Evolutionary conservation across 2,888 invertebrate genomes (phyloP), one percentile per base, ranked within the genome.

Genomic region (Phlogophora meticulosa): DNA sequence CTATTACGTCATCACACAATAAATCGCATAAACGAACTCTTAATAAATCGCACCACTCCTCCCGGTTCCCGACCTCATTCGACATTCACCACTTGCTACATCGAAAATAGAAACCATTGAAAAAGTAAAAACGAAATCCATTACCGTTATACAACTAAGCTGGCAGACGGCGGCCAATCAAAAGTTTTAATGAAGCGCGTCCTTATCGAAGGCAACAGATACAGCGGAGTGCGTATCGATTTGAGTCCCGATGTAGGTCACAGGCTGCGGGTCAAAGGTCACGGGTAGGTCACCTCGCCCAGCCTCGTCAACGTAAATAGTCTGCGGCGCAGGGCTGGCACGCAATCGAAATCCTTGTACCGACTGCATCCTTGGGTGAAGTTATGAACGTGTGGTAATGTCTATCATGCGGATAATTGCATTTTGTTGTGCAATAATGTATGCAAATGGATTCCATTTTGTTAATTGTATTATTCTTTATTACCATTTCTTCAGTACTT

Each of bases 181-280:
- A 87, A 89, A 88, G 66, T 86, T 87, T 83, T 82, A 85, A 90
- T 87, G 88, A 85, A 84, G 72, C 67, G 80, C 81, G 83, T 78
- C 80, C 84, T 86, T 85, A 87, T 88, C 85, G 78, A 80, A 83
- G 80, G 78, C 82, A 82, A 87, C 84, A 81, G 80, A 85, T 84
- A 81, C 84, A 82, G 80, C 72, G 79, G 78, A 79, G 85, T 91
- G 88, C 83, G 87, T 92, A 94, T 94, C 92, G 93, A 93, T 93
- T 93, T 86, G 84, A 62, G 72, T 76, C 82, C 80, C 77, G 85
- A 92, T 92, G 90, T 96, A 94, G 96, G 96, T 96, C 96, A 92
- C 92, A 95, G 95, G 92, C 94, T 94, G 80, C 93, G 90, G 96
- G 96, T 96, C 96, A 96, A 95, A 95, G 96, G 96, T 96, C 96